A percentile compares a stretch with the other conserved stretches of the same genome.
phyloP scores from a whole-genome alignment of 2,797 vertebrate genomes.

The Chrosomus eos region DNA sequence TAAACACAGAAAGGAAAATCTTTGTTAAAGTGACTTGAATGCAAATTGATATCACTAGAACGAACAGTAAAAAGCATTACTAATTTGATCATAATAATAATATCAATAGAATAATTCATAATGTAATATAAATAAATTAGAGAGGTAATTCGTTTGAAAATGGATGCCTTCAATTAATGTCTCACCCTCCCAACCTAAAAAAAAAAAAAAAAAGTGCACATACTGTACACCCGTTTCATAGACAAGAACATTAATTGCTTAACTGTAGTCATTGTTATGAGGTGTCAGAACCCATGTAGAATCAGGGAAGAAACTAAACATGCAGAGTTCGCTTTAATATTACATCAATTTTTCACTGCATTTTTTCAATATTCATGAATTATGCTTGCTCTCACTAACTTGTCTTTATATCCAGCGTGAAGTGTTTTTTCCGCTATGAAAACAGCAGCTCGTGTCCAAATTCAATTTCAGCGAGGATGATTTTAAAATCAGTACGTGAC shows the following conservation, averaged over 20 bases:
- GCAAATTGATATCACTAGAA: slow-evolving; percentile 82
- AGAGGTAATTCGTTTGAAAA: slow-evolving; percentile 82
- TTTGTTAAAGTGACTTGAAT: slow-evolving; percentile 83
- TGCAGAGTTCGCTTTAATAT: slow-evolving; percentile 73
- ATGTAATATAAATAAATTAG: slow-evolving; percentile 84
- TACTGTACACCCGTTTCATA: slow-evolving; percentile 64
- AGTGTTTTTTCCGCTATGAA: slow-evolving; percentile 62
- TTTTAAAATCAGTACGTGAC: slow-evolving; percentile 54
- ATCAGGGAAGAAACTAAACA: slow-evolving; percentile 70
- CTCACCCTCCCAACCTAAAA: slow-evolving; percentile 65
- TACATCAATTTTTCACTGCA: slow-evolving; percentile 74
- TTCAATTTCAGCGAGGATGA: slow-evolving; percentile 57
- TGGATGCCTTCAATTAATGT: slow-evolving; percentile 79
- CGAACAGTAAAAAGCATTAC: slow-evolving; percentile 76
- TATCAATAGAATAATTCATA: slow-evolving; percentile 89
- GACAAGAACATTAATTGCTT: slow-evolving; percentile 75
- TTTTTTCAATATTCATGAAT: slow-evolving; percentile 75
- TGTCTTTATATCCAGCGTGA: slow-evolving; percentile 68
- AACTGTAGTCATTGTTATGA: slow-evolving; percentile 56
- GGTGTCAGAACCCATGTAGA: slow-evolving; percentile 66
- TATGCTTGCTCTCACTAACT: slow-evolving; percentile 72
- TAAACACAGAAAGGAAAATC: slow-evolving; percentile 84
- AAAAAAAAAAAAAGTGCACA: slow-evolving; percentile 39
- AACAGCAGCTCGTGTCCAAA: slow-evolving; percentile 59
- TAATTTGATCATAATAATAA: slow-evolving; percentile 84